Evolutionary conservation across 2,113 vertebrate genomes (phyloP), one percentile per base, ranked within the genome.

Genomic region (Chauna torquata): DNA sequence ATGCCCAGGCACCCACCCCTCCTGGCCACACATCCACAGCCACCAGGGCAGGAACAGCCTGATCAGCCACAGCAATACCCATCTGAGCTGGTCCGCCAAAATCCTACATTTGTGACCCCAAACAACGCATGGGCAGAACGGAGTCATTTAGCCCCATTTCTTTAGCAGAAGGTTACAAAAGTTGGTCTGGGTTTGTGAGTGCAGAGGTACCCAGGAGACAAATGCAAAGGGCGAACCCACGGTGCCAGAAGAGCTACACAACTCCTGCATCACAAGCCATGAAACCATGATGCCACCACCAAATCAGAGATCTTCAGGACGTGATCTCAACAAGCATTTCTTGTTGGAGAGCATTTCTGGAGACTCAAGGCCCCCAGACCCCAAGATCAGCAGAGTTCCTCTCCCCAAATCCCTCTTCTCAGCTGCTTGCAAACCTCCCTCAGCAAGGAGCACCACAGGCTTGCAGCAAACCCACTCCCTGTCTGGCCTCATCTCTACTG

Each of bases 271-370:
- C 20, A 28, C 34, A 59, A 83, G 16, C 44, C 58, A 40, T 25
- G 36, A 32, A 80, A 36, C 18, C 52, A 15, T 4, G 25, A 80
- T 44, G 12, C 24, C 69, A 42, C 20, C 57, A 54, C 34, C 44
- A 82, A 42, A 82, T 16, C 28, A 34, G 17, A 47, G 32, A 15
- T 54, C 52, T 87, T 61, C 78, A 55, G 66, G 38, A 77, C 50
- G 24, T 6, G 12, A n/a, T 15, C 44, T 59, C 64, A 82, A 59
- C 13, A 34, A 42, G 44, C 9, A 42, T 27, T 82, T 65, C 76
- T 38, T 7, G 0, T 2, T 23, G 6, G 16, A 25, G 9, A 71
- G 6, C n/a, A 38, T 18, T 49, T 66, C 76, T 66, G 1, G 0
- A 59, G 64, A 71, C 38, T 42, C 1, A 1, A 59, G 45, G 8